Conservation (phyloP, 2,113 vertebrate species). For the Sprattus sprattus region DNA sequence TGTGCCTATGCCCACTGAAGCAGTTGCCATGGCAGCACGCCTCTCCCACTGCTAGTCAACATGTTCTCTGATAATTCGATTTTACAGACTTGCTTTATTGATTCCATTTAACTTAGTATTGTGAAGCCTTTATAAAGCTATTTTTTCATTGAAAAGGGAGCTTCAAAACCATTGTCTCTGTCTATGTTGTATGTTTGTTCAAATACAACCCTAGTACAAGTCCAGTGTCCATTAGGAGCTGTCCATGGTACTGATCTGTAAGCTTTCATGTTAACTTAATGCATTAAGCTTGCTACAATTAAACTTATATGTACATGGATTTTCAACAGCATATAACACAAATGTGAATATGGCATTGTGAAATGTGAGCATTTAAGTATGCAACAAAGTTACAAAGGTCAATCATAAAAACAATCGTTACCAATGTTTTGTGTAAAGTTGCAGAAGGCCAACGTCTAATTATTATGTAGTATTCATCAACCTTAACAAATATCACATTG, state of each 20-base stretch:
- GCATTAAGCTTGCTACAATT: not conserved
- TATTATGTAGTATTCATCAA: not conserved
- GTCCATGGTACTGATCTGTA: slow-evolving; percentile 32
- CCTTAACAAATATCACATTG: not conserved
- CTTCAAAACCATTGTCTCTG: not conserved
- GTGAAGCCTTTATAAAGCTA: not conserved
- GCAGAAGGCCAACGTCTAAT: not conserved
- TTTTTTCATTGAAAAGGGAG: not conserved
- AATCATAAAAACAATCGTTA: not conserved
- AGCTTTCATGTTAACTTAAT: not conserved
- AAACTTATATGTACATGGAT: too few relatives aligned
- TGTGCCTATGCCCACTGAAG: slow-evolving; percentile 27
- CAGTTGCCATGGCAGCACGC: slow-evolving; percentile 44
- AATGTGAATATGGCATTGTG: not conserved
- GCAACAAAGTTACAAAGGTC: not conserved
- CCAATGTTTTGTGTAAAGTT: not conserved
- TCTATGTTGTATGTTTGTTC: not conserved
- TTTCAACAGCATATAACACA: not conserved
- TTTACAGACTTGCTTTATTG: slow-evolving; percentile 30
- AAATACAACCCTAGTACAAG: not conserved
- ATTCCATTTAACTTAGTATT: slow-evolving; percentile 11
- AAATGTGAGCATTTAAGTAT: not conserved
- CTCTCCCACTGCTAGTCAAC: slow-evolving; percentile 24
- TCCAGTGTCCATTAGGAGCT: not conserved
- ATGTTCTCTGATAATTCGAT: slow-evolving; percentile 47